Conservation (phyloP, 2,888 invertebrate genomes). For the Lepeophtheirus nordmannii region DNA sequence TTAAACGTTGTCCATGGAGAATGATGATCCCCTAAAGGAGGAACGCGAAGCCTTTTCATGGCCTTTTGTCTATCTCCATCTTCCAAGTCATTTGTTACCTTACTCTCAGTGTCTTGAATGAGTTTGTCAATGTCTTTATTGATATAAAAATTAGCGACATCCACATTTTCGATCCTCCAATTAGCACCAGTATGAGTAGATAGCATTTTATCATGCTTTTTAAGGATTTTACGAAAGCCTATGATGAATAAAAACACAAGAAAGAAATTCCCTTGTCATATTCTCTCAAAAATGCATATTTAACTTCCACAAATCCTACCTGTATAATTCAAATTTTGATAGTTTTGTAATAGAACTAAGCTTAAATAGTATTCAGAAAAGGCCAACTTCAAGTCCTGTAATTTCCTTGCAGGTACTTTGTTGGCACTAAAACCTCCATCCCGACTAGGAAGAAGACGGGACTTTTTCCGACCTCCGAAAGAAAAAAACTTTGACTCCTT, state of each 20-base stretch:
- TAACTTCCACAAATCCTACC: background rate
- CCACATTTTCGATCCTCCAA: constrained; percentile 83
- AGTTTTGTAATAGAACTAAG: constrained; percentile 88
- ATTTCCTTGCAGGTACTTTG: constrained; percentile 54
- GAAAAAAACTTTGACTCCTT: constrained; percentile 1
- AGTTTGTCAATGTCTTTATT: constrained; percentile 93
- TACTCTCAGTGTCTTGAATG: constrained; percentile 80
- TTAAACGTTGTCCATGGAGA: too few species aligned
- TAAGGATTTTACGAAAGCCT: constrained; percentile 94
- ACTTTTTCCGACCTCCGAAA: background rate
- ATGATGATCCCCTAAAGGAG: constrained; percentile 87
- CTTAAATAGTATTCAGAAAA: constrained; percentile 97
- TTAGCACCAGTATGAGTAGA: constrained; percentile 67
- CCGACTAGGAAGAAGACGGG: background rate
- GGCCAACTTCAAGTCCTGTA: constrained; percentile 84
- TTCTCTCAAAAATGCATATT: background rate
- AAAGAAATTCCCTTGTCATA: background rate
- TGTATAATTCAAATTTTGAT: constrained; percentile 93
- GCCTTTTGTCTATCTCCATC: constrained; percentile 51
- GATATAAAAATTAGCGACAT: constrained; percentile 81
- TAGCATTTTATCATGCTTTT: constrained; percentile 96
- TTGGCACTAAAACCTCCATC: constrained; percentile 25
- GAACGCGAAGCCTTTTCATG: constrained; percentile 92
- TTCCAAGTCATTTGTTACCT: constrained; percentile 62
- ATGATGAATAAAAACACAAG: background rate